Conservation (phyloP, 30 jellyfish, hydroid and myxozoan genomes). For the Rhopilema esculentum region DNA sequence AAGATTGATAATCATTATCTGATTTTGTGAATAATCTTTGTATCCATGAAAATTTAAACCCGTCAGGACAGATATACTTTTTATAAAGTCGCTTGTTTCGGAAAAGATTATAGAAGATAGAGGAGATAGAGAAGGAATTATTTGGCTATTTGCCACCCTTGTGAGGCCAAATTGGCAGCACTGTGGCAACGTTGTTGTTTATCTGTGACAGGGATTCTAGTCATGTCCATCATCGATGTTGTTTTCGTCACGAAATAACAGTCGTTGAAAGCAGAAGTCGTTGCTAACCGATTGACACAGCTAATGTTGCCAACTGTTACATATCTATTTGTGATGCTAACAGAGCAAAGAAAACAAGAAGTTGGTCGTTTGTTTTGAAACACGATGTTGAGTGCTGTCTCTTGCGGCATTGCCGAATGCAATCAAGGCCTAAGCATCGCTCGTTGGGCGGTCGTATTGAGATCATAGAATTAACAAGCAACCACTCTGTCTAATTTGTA, state of each 20-base stretch:
- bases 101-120: too few species aligned
- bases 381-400: background rate
- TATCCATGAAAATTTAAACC: too few species aligned
- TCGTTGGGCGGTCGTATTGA: background rate
- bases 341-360: background rate
- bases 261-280: background rate
- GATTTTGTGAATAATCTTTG: too few species aligned
- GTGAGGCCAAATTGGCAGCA: too few species aligned
- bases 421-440: background rate
- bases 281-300: background rate
- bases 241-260: background rate
- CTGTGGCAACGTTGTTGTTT: background rate
- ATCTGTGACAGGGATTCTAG: background rate
- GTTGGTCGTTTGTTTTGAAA: background rate
- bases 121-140: too few species aligned
- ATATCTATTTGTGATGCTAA: background rate
- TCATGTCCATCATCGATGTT: background rate
- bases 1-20: too few species aligned
- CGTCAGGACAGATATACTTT: too few species aligned
- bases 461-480: background rate
- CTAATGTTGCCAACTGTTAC: background rate
- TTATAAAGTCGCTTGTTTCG: too few species aligned
- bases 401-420: background rate
- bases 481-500: background rate
- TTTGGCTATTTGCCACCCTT: background rate